phyloP scores from a whole-genome alignment of 2,888 invertebrate genomes.

The Gastracanthus pulcherrimus region DNA sequence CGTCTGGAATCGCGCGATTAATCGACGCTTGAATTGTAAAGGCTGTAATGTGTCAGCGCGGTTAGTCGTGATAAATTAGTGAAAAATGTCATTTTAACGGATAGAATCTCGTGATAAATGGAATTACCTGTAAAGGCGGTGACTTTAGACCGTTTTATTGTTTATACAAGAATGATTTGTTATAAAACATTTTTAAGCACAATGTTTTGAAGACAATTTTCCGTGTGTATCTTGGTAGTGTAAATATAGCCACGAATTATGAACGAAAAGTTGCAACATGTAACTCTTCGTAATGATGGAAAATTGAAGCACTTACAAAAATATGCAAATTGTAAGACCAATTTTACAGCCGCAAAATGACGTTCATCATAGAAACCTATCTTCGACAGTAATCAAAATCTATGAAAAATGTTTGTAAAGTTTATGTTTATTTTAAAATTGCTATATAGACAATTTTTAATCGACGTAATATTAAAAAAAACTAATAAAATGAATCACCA shows the following conservation, averaged over 20 bases:
- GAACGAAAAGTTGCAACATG: constrained; percentile 15
- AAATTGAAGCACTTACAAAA: constrained; percentile 21
- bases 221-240: no score
- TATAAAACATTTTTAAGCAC: neutral
- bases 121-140: no score
- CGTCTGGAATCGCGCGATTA: neutral
- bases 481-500: neutral
- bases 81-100: no score
- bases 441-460: neutral
- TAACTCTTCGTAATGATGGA: constrained; percentile 18
- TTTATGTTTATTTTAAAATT: no score
- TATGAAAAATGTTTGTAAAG: no score
- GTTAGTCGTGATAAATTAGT: neutral
- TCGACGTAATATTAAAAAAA: neutral
- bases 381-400: no score
- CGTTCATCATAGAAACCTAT: no score
- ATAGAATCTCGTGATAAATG: neutral
- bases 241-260: no score
- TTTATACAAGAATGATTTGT: no score
- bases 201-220: neutral
- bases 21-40: neutral
- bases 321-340: neutral
- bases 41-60: no score
- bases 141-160: no score
- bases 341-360: constrained; percentile 13